phyloP scores from a whole-genome alignment of 1,140 invertebrate species.

The Dysdera silvatica region DNA sequence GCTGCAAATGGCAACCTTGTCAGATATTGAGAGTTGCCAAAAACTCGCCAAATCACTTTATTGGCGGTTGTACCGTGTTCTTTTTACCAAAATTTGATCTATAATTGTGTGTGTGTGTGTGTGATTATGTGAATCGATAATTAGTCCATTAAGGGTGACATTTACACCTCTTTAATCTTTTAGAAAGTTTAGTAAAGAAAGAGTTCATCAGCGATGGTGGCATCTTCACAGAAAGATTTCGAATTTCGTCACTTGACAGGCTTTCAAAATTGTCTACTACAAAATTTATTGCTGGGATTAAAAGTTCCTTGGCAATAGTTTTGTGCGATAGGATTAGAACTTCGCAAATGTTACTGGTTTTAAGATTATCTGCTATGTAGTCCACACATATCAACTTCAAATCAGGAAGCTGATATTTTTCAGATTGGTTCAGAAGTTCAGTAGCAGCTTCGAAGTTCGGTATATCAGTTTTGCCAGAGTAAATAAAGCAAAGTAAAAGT shows the following conservation, averaged over 20 bases:
- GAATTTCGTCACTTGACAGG: neutral
- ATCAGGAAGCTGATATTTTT: slow-evolving; percentile 16
- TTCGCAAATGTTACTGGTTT: neutral
- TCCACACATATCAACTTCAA: neutral
- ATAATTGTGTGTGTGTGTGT: neutral
- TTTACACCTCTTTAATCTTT: neutral
- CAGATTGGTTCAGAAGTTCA: slow-evolving; percentile 14
- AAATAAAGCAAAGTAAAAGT: neutral
- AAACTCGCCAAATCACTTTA: neutral
- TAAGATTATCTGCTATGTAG: neutral
- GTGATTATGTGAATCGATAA: neutral
- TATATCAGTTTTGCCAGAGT: neutral
- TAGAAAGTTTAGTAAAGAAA: neutral
- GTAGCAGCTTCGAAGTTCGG: neutral
- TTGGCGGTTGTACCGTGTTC: neutral
- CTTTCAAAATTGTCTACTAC: neutral
- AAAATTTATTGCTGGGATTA: neutral
- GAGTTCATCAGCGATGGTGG: neutral
- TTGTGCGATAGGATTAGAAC: neutral
- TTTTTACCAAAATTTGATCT: neutral
- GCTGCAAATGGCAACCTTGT: no score
- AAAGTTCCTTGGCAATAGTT: neutral
- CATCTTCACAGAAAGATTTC: neutral
- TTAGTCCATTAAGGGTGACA: neutral
- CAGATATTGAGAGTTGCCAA: no score